Evolutionary conservation across 2,797 vertebrate species (phyloP).

Genomic region (Enteromius unitaeniatus): DNA sequence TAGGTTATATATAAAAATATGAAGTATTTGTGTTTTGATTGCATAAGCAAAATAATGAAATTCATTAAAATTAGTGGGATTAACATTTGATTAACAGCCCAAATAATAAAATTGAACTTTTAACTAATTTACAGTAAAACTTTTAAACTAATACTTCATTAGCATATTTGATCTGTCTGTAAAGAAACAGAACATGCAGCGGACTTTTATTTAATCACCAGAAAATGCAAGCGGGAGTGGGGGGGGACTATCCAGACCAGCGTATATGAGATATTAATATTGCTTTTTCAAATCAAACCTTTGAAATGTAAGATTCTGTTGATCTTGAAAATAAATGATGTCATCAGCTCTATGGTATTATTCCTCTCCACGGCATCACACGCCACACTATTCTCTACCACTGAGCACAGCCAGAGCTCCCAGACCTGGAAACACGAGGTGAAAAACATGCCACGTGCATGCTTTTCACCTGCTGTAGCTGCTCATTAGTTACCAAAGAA

Average conservation of each 20-base stretch:
- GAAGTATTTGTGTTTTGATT: not conserved
- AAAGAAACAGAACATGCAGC: slow-evolving; percentile 66
- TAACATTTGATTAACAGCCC: not conserved
- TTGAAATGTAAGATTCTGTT: slow-evolving; percentile 18
- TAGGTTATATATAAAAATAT: not conserved
- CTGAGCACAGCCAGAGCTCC: slow-evolving; percentile 34
- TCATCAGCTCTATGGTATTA: slow-evolving; percentile 45
- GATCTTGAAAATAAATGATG: slow-evolving; percentile 27
- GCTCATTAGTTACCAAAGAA: slow-evolving; percentile 36
- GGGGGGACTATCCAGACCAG: not conserved
- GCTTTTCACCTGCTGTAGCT: slow-evolving; percentile 32
- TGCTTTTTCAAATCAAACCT: not conserved
- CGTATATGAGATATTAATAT: slow-evolving; percentile 9
- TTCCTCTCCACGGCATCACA: slow-evolving; percentile 26
- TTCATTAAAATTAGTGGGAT: not conserved
- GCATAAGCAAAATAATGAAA: not conserved
- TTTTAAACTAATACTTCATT: not conserved
- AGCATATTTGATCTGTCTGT: slow-evolving; percentile 59
- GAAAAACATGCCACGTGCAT: slow-evolving; percentile 35
- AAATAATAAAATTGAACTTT: not conserved
- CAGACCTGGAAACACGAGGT: slow-evolving; percentile 35
- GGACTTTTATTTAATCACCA: slow-evolving; percentile 74
- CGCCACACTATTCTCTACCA: not conserved
- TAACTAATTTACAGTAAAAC: not conserved
- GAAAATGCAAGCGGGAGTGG: slow-evolving; percentile 61